A percentile compares a stretch with the other conserved stretches of the same genome.
Conservation (phyloP, 2,113 vertebrate genomes). For the Hippocampus zosterae region DNA sequence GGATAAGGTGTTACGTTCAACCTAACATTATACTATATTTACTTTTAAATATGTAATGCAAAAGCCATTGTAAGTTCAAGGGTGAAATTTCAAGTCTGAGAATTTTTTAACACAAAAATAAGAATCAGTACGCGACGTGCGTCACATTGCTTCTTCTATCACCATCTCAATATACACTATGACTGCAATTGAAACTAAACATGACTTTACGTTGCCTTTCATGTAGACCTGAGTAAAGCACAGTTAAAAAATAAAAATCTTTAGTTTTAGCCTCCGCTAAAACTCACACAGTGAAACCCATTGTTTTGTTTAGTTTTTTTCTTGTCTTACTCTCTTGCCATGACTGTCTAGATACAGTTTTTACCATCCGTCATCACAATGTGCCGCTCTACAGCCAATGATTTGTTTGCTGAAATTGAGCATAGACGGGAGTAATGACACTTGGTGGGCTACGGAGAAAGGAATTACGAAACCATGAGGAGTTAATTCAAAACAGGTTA, state of each 20-base stretch:
- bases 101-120: background rate
- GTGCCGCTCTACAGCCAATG: background rate
- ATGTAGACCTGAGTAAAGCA: background rate
- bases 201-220: background rate
- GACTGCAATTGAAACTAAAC: too few species aligned
- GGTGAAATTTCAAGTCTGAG: background rate
- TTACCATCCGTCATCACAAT: background rate
- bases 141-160: background rate
- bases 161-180: too few species aligned
- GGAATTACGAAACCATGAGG: slow-evolving; percentile 8
- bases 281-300: background rate
- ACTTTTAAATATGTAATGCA: too few species aligned
- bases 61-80: too few species aligned
- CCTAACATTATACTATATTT: too few species aligned
- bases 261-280: background rate
- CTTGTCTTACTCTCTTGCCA: background rate
- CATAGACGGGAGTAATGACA: slow-evolving; percentile 25
- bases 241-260: too few species aligned
- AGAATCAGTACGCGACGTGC: background rate
- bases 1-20: too few species aligned
- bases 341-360: background rate
- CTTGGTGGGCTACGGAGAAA: slow-evolving; percentile 18
- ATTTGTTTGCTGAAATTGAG: slow-evolving; percentile 17
- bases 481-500: slow-evolving; percentile 36
- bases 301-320: background rate